phyloP scores from a whole-genome alignment of 2,797 vertebrate species.

The Lacerta bilineata region DNA sequence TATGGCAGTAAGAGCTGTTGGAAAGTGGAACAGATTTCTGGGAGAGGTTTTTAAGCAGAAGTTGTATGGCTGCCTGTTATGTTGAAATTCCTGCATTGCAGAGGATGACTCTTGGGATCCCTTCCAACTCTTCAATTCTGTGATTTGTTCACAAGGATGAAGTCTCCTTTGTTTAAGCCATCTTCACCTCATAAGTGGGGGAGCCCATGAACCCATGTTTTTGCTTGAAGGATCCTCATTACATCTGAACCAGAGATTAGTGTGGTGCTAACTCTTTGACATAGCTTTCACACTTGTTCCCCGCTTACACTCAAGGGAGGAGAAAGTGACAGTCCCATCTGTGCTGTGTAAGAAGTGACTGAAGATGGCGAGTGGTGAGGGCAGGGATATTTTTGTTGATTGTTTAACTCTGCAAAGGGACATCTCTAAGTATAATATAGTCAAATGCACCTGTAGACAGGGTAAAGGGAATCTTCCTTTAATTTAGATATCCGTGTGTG shows the following conservation, averaged over 20 bases:
- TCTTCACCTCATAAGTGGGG: neutral
- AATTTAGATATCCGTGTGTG: no score
- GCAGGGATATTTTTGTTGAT: neutral
- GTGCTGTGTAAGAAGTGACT: neutral
- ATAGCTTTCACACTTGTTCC: neutral
- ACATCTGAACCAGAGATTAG: neutral
- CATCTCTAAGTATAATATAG: neutral
- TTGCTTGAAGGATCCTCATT: neutral
- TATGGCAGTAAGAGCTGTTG: no score
- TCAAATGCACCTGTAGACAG: neutral
- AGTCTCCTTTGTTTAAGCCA: neutral
- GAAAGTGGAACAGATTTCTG: no score
- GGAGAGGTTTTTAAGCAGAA: no score
- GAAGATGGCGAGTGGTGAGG: neutral
- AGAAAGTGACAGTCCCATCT: neutral
- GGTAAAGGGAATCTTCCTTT: no score
- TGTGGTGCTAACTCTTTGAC: neutral
- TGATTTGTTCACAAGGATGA: neutral
- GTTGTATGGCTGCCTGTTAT: no score
- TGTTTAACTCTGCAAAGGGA: neutral
- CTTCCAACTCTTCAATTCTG: no score
- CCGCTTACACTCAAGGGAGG: neutral
- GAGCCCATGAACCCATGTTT: neutral
- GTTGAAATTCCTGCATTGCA: no score
- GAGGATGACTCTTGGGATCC: no score